Evolutionary conservation across 2,888 invertebrate genomes (phyloP).

Genomic region (Sthenelais limicola): DNA sequence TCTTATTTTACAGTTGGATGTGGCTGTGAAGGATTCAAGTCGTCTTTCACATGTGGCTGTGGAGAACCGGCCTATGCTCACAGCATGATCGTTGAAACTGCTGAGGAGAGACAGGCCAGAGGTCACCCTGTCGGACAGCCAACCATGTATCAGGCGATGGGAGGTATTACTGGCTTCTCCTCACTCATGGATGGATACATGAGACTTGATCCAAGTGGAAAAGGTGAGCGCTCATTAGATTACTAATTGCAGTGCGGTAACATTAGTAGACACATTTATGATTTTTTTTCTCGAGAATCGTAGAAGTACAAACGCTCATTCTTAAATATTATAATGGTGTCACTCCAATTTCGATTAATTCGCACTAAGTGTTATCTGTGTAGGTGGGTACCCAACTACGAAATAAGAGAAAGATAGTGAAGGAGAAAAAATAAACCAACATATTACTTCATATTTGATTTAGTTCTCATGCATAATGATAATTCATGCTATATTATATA

Average conservation of each 20-base stretch:
- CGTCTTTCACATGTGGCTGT: constrained; percentile 70
- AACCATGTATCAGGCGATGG: constrained; percentile 70
- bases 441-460: not conserved
- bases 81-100: constrained; percentile 65
- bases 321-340: too few relatives aligned
- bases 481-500: not conserved
- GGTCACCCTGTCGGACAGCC: constrained; percentile 69
- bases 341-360: too few relatives aligned
- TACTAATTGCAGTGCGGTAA: not conserved
- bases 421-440: too few relatives aligned
- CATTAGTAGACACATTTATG: too few relatives aligned
- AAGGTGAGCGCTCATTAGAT: constrained; percentile 55
- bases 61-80: constrained; percentile 64
- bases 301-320: too few relatives aligned
- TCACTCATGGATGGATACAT: constrained; percentile 69
- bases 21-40: constrained; percentile 67
- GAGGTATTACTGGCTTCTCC: constrained; percentile 70
- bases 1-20: constrained; percentile 57
- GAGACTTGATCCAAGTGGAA: constrained; percentile 69
- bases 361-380: too few relatives aligned
- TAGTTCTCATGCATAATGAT: not conserved
- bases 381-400: too few relatives aligned
- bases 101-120: constrained; percentile 65
- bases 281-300: too few relatives aligned
- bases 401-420: too few relatives aligned